Base-by-base conservation (phyloP, 2,797 vertebrate species). In the Anabas testudineus region DNA sequence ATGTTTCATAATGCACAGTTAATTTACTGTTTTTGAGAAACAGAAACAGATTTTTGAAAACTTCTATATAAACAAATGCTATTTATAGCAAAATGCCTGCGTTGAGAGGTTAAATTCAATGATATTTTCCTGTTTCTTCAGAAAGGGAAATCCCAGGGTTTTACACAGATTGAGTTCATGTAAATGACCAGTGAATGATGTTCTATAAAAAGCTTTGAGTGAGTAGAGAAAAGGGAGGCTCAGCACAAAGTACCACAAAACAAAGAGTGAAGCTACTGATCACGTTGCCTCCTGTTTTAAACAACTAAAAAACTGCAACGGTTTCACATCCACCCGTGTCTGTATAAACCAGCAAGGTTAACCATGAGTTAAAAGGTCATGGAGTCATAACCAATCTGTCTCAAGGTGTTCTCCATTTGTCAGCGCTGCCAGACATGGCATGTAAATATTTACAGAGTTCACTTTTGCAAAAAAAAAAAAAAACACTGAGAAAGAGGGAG, bases 401-500 rank as follows among this genome's bases (percentile, higher is more conserved):
- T 77, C 74, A 77, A 54, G 51, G 53, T 81, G 74, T 74, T 76
- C 52, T 78, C 34, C 22, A 21, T 87, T 56, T 80, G 75, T 51
- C 66, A 51, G 32, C 71, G 73, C 68, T 66, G 63, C 67, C 72
- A 82, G 79, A 82, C 75, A 57, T 1, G 21, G 21, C 62, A 69
- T 73, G 69, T 87, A 92, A 93, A 93, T 91, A 92, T 91, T 92
- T 92, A 81, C 61, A 70, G 39, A n/a, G 3, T 15, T 2, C 14
- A 26, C 47, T 55, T 73, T 52, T 59, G 36, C 54, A 62, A 32
- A 66, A 77, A 13, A 7, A 19, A 10, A 54, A 62, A 32, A 66
- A 77, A 13, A 7, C 19, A 10, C 22, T 6, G 24, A 45, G 28
- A 48, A 37, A 51, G 14, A 34, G 49, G 65, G 3, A 32, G 4